Evolutionary conservation across 2,797 vertebrate genomes (phyloP), one percentile per base, ranked within the genome.

Genomic region (Enoplosus armatus): DNA sequence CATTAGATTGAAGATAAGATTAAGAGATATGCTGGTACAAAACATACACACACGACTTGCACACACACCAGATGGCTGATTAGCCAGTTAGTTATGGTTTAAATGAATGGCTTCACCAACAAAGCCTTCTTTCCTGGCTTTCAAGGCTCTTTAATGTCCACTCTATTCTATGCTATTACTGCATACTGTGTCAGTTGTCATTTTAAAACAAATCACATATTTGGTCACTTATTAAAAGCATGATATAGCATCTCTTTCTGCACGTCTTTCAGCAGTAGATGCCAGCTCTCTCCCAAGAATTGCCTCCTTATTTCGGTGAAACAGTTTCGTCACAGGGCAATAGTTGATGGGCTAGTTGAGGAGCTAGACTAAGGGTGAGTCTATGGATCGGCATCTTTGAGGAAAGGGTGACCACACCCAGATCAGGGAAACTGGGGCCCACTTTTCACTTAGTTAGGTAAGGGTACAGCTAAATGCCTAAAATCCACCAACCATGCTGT

Each of bases 61-160:
- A 12, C 41, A 12, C 41, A 74, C 8, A 66, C 33, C 47, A 71
- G 18, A 56, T 63, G 62, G 43, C 29, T 66, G 58, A 72, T 68
- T 41, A 62, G 56, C 22, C 39, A 53, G 48, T 65, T 48, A 68
- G 37, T 62, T 48, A n/a, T 54, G 24, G 15, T 79, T 63, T 58
- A 26, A 56, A 63, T 67, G 24, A 27, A 67, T 71, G 33, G 15
- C 20, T 58, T 82, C 9, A 39, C 4, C 6, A 39, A 22, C 31
- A 48, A 22, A 65, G 35, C 8, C 12, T 3, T 6, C 6, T 61
- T 53, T 56, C 18, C 39, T 58, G 8, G 14, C 24, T 63, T 16
- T 60, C 24, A 70, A 53, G 35, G 48, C 10, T 55, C 48, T 39
- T 55, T 31, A 48, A 55, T 50, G 14, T 72, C 47, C n/a, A 8